Conservation (phyloP, 1,140 invertebrate genomes). For the Laupala kohalensis region DNA sequence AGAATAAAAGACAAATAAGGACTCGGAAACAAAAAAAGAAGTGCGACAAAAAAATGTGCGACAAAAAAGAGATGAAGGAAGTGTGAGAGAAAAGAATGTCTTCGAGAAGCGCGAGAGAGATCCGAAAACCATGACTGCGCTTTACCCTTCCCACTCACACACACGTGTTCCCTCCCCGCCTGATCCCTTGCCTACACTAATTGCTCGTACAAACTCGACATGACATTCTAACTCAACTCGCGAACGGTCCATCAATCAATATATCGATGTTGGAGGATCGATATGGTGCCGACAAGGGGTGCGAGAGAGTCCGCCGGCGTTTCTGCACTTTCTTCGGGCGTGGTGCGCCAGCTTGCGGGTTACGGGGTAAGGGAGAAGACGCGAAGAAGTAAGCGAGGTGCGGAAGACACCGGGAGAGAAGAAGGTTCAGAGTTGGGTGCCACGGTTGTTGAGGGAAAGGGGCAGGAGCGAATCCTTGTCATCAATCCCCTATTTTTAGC, state of each 20-base stretch:
- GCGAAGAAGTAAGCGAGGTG: neutral
- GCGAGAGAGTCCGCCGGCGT: no score
- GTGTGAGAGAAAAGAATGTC: neutral
- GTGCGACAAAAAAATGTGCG: no score
- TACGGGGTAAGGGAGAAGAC: no score
- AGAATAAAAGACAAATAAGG: neutral
- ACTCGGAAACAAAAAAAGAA: neutral
- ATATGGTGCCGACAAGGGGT: neutral
- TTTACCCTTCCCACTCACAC: neutral
- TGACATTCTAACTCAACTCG: neutral
- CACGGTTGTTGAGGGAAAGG: no score
- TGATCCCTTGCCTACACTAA: neutral
- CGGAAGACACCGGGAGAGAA: neutral
- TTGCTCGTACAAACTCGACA: neutral
- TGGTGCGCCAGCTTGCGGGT: neutral
- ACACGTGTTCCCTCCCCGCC: neutral
- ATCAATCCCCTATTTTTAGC: neutral
- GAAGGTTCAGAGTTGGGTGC: neutral
- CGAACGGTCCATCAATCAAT: neutral
- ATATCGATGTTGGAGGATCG: neutral
- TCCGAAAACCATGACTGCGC: neutral
- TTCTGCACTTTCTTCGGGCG: neutral
- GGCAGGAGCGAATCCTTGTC: neutral
- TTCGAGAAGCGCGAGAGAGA: no score
- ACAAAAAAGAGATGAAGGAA: neutral